These are phyloP conservation scores for Magallana gigas DNA, from an alignment of 1,140 invertebrate species.

Conservation along the genomic window DNA sequence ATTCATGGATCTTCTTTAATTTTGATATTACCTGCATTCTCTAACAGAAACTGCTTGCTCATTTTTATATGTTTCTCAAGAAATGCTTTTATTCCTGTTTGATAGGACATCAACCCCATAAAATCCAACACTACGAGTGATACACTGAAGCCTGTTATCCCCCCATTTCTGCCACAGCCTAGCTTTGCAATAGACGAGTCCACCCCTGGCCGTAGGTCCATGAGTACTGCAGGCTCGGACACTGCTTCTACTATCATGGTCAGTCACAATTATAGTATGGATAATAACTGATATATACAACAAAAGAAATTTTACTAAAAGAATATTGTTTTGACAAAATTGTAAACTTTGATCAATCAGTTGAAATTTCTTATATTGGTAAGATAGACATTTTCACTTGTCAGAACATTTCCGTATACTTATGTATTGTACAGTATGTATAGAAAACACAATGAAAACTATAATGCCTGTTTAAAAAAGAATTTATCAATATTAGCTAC, in stretches of 20 bases:
- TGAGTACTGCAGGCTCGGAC: slow-evolving; percentile 56
- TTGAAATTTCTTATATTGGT: too few species aligned
- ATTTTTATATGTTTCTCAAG: not conserved
- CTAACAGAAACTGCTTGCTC: not conserved
- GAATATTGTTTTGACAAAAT: too few species aligned
- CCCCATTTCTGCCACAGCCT: slow-evolving; percentile 77
- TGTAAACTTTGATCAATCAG: too few species aligned
- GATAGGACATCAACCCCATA: slow-evolving; percentile 74
- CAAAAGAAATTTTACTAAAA: too few species aligned
- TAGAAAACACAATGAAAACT: too few species aligned
- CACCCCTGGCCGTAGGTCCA: slow-evolving; percentile 50
- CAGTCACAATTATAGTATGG: slow-evolving; percentile 27
- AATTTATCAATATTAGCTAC: too few species aligned
- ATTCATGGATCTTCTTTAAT: too few species aligned
- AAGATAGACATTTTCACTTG: too few species aligned
- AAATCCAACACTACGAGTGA: slow-evolving; percentile 70
- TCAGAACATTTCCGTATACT: too few species aligned
- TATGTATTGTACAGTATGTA: too few species aligned
- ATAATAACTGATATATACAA: not conserved
- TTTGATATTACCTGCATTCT: too few species aligned
- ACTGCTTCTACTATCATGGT: slow-evolving; percentile 60
- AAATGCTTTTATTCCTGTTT: slow-evolving; percentile 24
- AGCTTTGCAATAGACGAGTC: slow-evolving; percentile 72
- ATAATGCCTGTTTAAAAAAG: too few species aligned
- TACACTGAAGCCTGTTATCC: slow-evolving; percentile 76